Evolutionary conservation across 2,113 vertebrate species (phyloP).

Genomic region (Gymnobelideus leadbeateri): DNA sequence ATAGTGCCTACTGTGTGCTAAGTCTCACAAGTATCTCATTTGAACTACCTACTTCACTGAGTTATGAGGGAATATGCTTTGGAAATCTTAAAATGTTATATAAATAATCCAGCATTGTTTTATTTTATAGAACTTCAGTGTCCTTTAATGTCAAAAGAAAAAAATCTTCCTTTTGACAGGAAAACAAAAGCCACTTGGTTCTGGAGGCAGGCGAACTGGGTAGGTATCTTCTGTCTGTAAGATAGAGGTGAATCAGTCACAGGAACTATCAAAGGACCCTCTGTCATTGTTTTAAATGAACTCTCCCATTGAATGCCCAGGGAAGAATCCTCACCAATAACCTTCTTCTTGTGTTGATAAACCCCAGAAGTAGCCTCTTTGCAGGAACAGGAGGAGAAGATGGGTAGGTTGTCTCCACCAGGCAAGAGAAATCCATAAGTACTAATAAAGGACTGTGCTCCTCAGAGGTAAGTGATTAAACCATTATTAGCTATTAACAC

Average conservation of each 20-base stretch:
- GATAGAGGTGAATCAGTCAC: not conserved
- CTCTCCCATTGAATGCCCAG: not conserved
- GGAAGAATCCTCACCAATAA: too few relatives aligned
- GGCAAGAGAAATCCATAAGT: not conserved
- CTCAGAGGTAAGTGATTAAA: not conserved
- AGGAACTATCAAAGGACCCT: not conserved
- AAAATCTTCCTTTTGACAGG: not conserved
- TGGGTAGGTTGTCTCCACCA: not conserved
- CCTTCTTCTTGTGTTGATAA: not conserved
- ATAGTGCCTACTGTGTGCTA: not conserved
- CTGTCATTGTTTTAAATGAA: not conserved
- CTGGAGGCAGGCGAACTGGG: not conserved
- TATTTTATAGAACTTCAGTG: not conserved
- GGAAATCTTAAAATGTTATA: not conserved
- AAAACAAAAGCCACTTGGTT: not conserved
- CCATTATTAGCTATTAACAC: not conserved
- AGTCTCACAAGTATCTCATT: not conserved
- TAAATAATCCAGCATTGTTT: not conserved
- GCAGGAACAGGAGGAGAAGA: not conserved
- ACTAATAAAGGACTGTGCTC: not conserved
- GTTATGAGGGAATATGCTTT: not conserved
- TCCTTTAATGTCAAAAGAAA: not conserved
- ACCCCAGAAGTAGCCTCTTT: not conserved
- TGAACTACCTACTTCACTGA: not conserved
- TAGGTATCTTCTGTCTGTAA: not conserved